A percentile compares a stretch with the other conserved stretches of the same genome.
These are phyloP conservation scores for Euplagia quadripunctaria DNA, from an alignment of 2,888 invertebrate genomes.

Conservation along the genomic window DNA sequence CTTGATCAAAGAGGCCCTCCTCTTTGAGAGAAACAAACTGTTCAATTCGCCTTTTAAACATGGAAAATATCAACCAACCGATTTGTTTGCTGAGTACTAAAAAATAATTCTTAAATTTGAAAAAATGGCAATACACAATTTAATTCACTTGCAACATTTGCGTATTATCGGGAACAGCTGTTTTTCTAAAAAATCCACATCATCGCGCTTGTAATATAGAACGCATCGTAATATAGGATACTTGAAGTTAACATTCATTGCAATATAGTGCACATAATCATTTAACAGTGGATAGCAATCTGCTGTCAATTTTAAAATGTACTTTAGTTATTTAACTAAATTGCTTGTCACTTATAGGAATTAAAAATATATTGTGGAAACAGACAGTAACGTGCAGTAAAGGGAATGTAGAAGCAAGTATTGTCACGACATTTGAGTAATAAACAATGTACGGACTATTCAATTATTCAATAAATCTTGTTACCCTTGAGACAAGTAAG, in stretches of 20 bases:
- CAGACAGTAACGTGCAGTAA: not conserved
- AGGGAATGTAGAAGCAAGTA: slow-evolving; percentile 1
- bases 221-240: too few species aligned
- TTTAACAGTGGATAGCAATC: not conserved
- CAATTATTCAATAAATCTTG: slow-evolving; percentile 4
- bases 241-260: too few species aligned
- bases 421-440: slow-evolving; percentile 2
- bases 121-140: too few species aligned
- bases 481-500: not conserved
- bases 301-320: not conserved
- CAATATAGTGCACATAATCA: not conserved
- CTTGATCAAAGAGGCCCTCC: too few species aligned
- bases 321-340: not conserved
- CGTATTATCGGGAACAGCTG: too few species aligned
- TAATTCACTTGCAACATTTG: too few species aligned
- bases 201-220: too few species aligned
- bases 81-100: too few species aligned
- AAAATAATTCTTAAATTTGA: not conserved
- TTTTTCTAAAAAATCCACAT: too few species aligned
- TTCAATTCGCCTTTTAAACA: not conserved
- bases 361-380: slow-evolving; percentile 2
- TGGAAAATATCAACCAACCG: not conserved
- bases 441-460: not conserved
- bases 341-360: not conserved
- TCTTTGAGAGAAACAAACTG: too few species aligned